Evolutionary conservation across 2,113 vertebrate species (phyloP), one percentile per base, ranked within the genome.

Genomic region (Jaculus jaculus): DNA sequence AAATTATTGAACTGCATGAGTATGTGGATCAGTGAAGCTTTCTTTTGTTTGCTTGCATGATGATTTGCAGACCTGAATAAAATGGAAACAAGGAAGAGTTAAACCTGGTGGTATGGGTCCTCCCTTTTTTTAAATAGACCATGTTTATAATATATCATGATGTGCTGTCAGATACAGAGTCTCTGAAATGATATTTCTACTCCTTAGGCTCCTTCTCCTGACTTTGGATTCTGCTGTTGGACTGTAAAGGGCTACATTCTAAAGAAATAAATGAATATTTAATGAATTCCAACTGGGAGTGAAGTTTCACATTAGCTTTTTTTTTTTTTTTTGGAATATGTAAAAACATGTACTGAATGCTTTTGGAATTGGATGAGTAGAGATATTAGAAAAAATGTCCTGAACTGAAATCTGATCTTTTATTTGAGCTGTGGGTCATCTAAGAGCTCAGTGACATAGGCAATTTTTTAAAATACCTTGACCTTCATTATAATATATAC

Each of bases 181-280:
- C 42, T 90, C 61, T 72, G 92, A 92, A 93, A 92, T 93, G 88
- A 95, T 92, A 86, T 86, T 80, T 92, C 77, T 39, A 92, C 89
- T 92, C 91, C n/a, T 69, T 78, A 81, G 95, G 74, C 77, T 73
- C 87, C 58, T 94, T 95, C 92, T 92, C 68, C n/a, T 34, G 4
- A 39, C 91, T 20, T 77, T 42, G 72, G 73, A 80, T 81, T 94
- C 81, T 92, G 61, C 28, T 68, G 72, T 73, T 80, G 68, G 84
- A 81, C 77, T 78, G 61, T 65, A 58, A 78, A 66, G 34, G 61
- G 30, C 47, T 92, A 5, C 23, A 79, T 89, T 86, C 47, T 42
- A 74, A 84, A n/a, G 80, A 95, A 93, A 81, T 71, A 75, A 93
- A 84, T 89, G 81, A 81, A 93, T 95, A 91, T 86, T 94, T 92